phyloP scores from a whole-genome alignment of 2,888 invertebrate genomes.

The Megalurothrips usitatus region DNA sequence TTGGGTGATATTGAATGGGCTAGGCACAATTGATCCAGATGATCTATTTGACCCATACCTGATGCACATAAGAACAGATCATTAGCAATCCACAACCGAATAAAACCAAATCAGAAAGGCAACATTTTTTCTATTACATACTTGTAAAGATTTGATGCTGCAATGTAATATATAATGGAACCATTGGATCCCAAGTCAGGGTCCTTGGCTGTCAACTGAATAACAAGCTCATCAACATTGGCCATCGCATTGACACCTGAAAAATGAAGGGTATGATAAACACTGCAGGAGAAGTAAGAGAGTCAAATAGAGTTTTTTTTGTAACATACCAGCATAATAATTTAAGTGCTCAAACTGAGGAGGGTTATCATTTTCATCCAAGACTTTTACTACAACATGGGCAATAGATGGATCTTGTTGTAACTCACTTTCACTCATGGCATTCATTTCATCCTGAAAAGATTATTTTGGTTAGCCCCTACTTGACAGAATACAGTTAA shows the following conservation, averaged over 20 bases:
- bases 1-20: slow-evolving; percentile 75
- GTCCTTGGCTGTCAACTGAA: slow-evolving; percentile 74
- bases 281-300: slow-evolving; percentile 9
- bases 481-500: slow-evolving; percentile 22
- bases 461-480: not conserved
- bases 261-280: slow-evolving; percentile 39
- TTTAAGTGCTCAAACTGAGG: slow-evolving; percentile 63
- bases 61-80: not conserved
- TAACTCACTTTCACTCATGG: slow-evolving; percentile 36
- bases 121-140: slow-evolving; percentile 51
- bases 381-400: slow-evolving; percentile 64
- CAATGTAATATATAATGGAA: slow-evolving; percentile 73
- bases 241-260: slow-evolving; percentile 72
- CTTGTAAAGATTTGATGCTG: slow-evolving; percentile 74
- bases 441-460: slow-evolving; percentile 37
- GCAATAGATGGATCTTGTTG: slow-evolving; percentile 65
- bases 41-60: slow-evolving; percentile 55
- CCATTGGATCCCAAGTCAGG: slow-evolving; percentile 80
- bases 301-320: not conserved
- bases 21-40: slow-evolving; percentile 82
- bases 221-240: slow-evolving; percentile 67
- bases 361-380: slow-evolving; percentile 81
- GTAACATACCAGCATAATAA: slow-evolving; percentile 59
- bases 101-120: too few relatives aligned
- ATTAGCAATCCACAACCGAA: not conserved